Conservation (phyloP, 35 echinoderm and acorn worm genomes). For the Acanthaster planci region DNA sequence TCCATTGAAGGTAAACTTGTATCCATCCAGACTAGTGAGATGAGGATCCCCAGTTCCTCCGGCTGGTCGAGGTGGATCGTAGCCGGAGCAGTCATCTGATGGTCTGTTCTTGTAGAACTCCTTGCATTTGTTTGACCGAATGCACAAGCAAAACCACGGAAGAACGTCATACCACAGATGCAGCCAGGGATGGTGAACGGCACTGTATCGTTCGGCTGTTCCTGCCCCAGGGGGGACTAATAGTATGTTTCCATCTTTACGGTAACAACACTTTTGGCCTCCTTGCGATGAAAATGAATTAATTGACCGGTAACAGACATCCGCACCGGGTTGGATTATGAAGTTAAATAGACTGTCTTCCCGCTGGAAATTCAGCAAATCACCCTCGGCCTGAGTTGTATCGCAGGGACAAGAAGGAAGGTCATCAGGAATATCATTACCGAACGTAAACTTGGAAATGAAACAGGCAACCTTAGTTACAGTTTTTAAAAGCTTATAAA, state of each 20-base stretch:
- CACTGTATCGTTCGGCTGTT: constrained; percentile 34
- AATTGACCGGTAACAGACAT: constrained; percentile 19
- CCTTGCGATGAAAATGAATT: neutral
- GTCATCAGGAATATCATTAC: neutral
- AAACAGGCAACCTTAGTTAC: neutral
- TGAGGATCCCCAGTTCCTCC: constrained; percentile 67
- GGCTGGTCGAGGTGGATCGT: constrained; percentile 47
- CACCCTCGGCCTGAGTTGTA: constrained; percentile 6
- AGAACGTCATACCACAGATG: constrained; percentile 63
- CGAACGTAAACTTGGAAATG: neutral
- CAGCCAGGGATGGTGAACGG: neutral
- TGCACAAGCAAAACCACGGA: constrained; percentile 51
- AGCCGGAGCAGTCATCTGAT: constrained; percentile 47
- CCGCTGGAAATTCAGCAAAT: constrained; percentile 15
- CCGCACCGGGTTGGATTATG: constrained; percentile 41
- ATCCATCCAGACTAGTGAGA: constrained; percentile 55
- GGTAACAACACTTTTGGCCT: constrained; percentile 69
- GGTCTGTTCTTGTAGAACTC: constrained; percentile 53
- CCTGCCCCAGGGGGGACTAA: constrained; percentile 50
- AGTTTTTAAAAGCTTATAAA: neutral
- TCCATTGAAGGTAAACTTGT: constrained; percentile 71
- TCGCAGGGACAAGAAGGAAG: constrained; percentile 55
- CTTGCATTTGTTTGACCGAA: constrained; percentile 33
- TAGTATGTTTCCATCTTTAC: constrained; percentile 49
- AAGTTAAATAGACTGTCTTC: neutral